Percentiles rank a stretch among this genome's conserved stretches.
Conservation (phyloP, 2,113 vertebrate species). For the Vulpes vulpes region DNA sequence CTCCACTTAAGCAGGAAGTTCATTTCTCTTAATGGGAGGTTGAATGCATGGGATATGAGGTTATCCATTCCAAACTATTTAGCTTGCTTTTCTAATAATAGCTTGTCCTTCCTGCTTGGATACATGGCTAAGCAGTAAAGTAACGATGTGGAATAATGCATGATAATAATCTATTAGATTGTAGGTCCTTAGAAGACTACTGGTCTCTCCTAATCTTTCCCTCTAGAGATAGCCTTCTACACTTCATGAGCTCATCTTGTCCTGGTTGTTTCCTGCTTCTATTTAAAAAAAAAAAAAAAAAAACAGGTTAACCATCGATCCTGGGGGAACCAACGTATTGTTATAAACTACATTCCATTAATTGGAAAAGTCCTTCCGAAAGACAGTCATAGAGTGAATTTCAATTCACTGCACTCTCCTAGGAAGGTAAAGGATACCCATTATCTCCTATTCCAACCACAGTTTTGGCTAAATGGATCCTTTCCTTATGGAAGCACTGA, state of each 20-base stretch:
- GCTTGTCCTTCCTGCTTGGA: slow-evolving; percentile 74
- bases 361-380: slow-evolving; percentile 68
- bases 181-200: slow-evolving; percentile 49
- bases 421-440: background rate
- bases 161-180: slow-evolving; percentile 70
- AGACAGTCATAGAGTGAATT: slow-evolving; percentile 35
- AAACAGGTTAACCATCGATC: slow-evolving; percentile 35
- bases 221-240: slow-evolving; percentile 69
- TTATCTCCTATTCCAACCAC: slow-evolving; percentile 30
- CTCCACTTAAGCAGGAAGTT: slow-evolving; percentile 73
- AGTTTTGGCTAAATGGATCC: slow-evolving; percentile 50
- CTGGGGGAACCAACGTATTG: slow-evolving; percentile 39
- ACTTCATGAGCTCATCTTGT: slow-evolving; percentile 72
- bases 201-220: slow-evolving; percentile 57
- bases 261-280: slow-evolving; percentile 71
- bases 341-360: slow-evolving; percentile 66
- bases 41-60: slow-evolving; percentile 62
- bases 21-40: slow-evolving; percentile 74
- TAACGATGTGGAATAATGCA: slow-evolving; percentile 71
- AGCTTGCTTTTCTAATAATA: slow-evolving; percentile 77
- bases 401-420: slow-evolving; percentile 33
- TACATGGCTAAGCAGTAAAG: slow-evolving; percentile 69
- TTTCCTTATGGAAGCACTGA: slow-evolving; percentile 43
- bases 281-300: background rate
- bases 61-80: slow-evolving; percentile 74